phyloP scores from a whole-genome alignment of 2,113 vertebrate genomes.

The Grallaria varia region DNA sequence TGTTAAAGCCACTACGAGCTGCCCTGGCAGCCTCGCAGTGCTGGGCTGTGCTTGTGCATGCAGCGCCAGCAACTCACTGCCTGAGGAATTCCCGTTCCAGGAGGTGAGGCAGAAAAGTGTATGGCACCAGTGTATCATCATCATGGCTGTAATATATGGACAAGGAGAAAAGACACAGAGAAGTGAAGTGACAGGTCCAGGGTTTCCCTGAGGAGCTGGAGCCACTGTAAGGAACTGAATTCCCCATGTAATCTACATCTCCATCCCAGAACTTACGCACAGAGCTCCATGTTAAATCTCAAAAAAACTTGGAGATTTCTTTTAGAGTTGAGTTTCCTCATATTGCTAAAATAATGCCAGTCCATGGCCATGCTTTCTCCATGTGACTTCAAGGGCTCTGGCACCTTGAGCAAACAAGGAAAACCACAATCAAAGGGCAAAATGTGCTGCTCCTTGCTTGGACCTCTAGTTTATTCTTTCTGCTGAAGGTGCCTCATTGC shows the following conservation, averaged over 20 bases:
- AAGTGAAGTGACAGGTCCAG: background rate
- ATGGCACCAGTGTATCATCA: background rate
- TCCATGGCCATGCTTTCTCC: background rate
- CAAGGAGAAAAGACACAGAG: background rate
- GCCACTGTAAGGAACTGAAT: background rate
- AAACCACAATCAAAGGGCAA: constrained; percentile 32
- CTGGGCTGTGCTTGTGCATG: background rate
- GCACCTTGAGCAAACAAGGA: constrained; percentile 32
- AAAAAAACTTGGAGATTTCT: background rate
- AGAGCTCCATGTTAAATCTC: background rate
- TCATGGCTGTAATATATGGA: background rate
- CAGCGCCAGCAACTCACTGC: background rate
- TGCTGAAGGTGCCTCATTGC: constrained; percentile 6
- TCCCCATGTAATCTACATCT: background rate
- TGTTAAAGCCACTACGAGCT: accelerated
- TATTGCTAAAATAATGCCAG: background rate
- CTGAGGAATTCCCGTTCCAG: background rate
- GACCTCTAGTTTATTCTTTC: constrained; percentile 14
- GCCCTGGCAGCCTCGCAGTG: accelerated
- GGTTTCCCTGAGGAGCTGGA: background rate
- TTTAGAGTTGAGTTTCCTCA: background rate
- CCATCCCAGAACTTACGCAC: background rate
- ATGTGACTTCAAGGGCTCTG: background rate
- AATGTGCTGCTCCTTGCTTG: constrained; percentile 22
- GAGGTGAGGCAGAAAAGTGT: background rate